Evolutionary conservation across 2,888 invertebrate genomes (phyloP).

Genomic region (Temnothorax ravouxi): DNA sequence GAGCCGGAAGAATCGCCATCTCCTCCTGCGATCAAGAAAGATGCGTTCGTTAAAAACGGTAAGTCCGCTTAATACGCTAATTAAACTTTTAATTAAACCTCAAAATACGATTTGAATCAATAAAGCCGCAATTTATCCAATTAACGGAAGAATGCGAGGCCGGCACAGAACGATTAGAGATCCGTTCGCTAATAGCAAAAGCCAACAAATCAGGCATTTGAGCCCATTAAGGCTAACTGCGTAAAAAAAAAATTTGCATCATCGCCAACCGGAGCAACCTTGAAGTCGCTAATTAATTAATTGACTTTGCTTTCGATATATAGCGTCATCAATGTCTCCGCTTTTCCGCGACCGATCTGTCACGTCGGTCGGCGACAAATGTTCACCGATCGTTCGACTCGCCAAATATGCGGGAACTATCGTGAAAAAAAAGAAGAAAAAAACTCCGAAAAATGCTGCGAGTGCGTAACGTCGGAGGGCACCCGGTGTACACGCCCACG

Average conservation of each 20-base stretch:
- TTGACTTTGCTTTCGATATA: constrained; percentile 14
- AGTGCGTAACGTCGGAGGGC: constrained; percentile 11
- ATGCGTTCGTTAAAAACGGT: constrained; percentile 70
- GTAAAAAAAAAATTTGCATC: constrained; percentile 61
- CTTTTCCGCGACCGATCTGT: background rate
- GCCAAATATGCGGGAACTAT: background rate
- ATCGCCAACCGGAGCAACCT: constrained; percentile 44
- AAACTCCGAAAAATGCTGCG: background rate
- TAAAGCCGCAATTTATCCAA: constrained; percentile 47
- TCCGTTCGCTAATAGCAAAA: constrained; percentile 33
- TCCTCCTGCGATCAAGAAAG: constrained; percentile 66
- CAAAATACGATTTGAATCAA: constrained; percentile 32
- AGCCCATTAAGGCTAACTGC: constrained; percentile 50
- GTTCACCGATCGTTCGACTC: background rate
- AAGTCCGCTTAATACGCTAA: constrained; percentile 61
- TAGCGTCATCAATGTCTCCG: background rate
- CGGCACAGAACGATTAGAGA: constrained; percentile 48
- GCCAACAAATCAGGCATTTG: constrained; percentile 49
- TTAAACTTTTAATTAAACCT: constrained; percentile 31
- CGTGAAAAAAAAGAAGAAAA: background rate
- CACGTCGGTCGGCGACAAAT: background rate
- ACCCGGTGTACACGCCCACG: constrained; percentile 67
- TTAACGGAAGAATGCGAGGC: constrained; percentile 57
- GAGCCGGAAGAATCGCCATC: constrained; percentile 60
- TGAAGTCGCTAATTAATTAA: constrained; percentile 43